phyloP scores from a whole-genome alignment of 2,797 vertebrate genomes.

The Sorex maritimensis region DNA sequence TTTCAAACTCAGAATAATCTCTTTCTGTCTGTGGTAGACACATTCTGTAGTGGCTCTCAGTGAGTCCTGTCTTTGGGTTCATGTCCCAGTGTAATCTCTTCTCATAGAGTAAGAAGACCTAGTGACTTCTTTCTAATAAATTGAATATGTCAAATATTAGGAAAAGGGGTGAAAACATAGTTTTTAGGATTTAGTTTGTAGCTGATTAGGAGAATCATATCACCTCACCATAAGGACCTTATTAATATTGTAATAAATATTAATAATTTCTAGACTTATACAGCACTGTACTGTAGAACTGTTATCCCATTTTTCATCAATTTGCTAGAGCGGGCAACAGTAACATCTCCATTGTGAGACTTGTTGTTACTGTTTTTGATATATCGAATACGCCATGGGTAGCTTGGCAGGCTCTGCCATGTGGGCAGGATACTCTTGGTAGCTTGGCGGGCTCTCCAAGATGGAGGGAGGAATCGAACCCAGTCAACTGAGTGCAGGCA shows the following conservation, averaged over 20 bases:
- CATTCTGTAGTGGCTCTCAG: neutral
- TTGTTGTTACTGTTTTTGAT: too few species aligned
- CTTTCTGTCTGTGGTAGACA: neutral
- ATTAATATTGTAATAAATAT: constrained; percentile 32
- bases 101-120: neutral
- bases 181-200: constrained; percentile 18
- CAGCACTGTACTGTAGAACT: too few species aligned
- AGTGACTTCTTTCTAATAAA: constrained; percentile 17
- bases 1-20: constrained; percentile 20
- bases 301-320: too few species aligned
- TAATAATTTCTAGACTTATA: constrained; percentile 40
- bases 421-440: too few species aligned
- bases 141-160: neutral
- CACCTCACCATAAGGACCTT: constrained; percentile 27
- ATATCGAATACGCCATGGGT: too few species aligned
- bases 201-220: constrained; percentile 32
- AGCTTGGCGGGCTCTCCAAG: too few species aligned
- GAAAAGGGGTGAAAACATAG: constrained; percentile 28
- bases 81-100: neutral
- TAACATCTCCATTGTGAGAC: too few species aligned
- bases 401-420: too few species aligned
- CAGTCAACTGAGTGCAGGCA: too few species aligned
- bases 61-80: neutral
- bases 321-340: too few species aligned
- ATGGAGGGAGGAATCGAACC: too few species aligned